Evolutionary conservation across 2,888 invertebrate species (phyloP), one percentile per base, ranked within the genome.

Genomic region (Lycaena phlaeas): DNA sequence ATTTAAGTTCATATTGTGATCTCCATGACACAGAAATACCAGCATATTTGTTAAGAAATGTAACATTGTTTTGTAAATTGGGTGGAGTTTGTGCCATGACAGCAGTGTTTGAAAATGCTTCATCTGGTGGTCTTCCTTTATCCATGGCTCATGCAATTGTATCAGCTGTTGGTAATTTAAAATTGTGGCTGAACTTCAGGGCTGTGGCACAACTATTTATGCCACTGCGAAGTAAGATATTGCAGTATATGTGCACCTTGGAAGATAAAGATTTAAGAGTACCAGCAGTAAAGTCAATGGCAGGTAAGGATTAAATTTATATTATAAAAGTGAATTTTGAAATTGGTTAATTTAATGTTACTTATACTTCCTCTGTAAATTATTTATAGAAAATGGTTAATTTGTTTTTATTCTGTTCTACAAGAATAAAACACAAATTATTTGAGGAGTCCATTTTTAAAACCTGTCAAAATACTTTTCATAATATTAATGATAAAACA

Each of bases 1-100:
- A 87, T 56, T 76, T 93, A 50, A 91, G 91, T 69, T 88, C 91
- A 48, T 95, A 91, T 67, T 96, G 96, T 82, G 96, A 97, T 81
- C 87, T 96, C 37, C 93, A 96, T 78, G 97, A 97, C 74, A 93
- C 95, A 41, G 97, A 97, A 75, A 93, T 96, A 63, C 95, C 96
- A 15, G 92, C 95, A 43, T 94, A 94, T 69, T 86, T 97, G 49
- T 86, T 97, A 45, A 89, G 95, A 42, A 96, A 97, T 79, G 96
- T 97, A n/a, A 93, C 93, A 56, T 87, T 95, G 60, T 97, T 97
- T 79, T 96, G 96, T 74, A 95, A 96, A 69, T 89, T 92, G 50
- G 95, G 95, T 45, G 97, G 96, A 17, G 90, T 97, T 45, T 90
- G 92, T 63, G 91, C 94, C 25, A 93, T 97, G 90, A 92, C 92